A percentile compares a stretch with the other conserved stretches of the same genome.
Evolutionary conservation across 2,113 vertebrate species (phyloP).

Genomic region (Mustelus asterias): DNA sequence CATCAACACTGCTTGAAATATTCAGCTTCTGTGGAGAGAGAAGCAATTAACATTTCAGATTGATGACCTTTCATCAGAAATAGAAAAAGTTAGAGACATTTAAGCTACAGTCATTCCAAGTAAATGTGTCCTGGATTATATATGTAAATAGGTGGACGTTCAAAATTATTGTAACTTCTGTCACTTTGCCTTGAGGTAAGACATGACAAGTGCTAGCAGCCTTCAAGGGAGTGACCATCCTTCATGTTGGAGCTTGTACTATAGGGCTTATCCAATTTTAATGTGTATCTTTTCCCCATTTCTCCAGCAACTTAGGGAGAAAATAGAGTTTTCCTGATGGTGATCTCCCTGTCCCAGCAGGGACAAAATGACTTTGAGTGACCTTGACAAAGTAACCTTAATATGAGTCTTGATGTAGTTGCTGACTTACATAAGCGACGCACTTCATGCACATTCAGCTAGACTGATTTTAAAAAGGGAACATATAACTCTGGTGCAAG

Average conservation of each 20-base stretch:
- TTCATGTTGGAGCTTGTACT: not conserved
- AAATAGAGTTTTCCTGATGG: not conserved
- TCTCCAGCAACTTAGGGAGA: not conserved
- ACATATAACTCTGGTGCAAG: not conserved
- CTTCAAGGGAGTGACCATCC: not conserved
- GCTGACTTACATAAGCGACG: not conserved
- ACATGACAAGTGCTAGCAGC: not conserved
- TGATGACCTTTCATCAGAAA: not conserved
- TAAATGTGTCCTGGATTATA: not conserved
- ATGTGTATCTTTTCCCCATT: not conserved
- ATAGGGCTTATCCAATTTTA: not conserved
- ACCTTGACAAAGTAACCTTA: not conserved
- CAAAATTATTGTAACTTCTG: not conserved
- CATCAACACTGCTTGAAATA: not conserved
- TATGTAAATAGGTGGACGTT: not conserved
- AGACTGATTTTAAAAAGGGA: not conserved
- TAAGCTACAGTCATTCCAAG: not conserved
- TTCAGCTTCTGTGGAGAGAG: not conserved
- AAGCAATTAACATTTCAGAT: not conserved
- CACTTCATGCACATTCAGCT: not conserved
- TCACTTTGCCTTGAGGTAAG: not conserved
- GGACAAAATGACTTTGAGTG: too few species aligned
- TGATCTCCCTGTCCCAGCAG: not conserved
- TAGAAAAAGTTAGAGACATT: not conserved
- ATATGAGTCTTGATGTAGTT: not conserved